phyloP scores from a whole-genome alignment of 2,797 vertebrate species.

The Cynodonichthys magdalenae region DNA sequence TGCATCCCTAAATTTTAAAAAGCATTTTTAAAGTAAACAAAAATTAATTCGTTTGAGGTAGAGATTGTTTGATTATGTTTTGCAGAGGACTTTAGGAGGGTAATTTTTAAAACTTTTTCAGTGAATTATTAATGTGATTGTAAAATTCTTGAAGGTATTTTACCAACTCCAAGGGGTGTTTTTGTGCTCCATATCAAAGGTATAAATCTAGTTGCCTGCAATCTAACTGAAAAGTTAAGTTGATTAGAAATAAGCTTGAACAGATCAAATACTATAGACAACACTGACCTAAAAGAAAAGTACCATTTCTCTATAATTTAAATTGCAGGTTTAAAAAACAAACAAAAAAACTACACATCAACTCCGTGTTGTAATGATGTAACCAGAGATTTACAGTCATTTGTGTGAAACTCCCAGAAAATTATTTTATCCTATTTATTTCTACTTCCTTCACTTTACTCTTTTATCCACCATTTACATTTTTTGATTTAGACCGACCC shows the following conservation, averaged over 20 bases:
- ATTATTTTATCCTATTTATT: constrained; percentile 28
- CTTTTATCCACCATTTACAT: constrained; percentile 24
- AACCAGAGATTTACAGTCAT: constrained; percentile 18
- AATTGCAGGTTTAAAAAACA: constrained; percentile 18
- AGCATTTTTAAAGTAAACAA: too few species aligned
- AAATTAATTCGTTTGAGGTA: not conserved
- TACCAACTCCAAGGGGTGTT: not conserved
- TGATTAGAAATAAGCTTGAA: constrained; percentile 7
- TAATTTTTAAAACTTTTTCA: too few species aligned
- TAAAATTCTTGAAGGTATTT: constrained; percentile 5
- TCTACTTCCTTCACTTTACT: not conserved
- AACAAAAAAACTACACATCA: not conserved
- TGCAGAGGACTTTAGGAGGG: not conserved
- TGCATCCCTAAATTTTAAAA: too few species aligned
- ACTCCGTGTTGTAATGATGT: constrained; percentile 10
- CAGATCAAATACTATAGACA: not conserved
- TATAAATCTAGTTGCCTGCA: not conserved
- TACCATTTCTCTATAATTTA: not conserved
- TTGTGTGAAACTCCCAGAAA: constrained; percentile 10
- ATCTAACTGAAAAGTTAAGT: not conserved
- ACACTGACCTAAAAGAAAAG: constrained; percentile 5
- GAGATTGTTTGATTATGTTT: not conserved
- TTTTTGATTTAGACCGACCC: constrained; percentile 23
- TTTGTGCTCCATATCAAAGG: not conserved
- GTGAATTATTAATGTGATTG: not conserved